Evolutionary conservation across 2,888 invertebrate genomes (phyloP).

Genomic region (Girardia tigrina): DNA sequence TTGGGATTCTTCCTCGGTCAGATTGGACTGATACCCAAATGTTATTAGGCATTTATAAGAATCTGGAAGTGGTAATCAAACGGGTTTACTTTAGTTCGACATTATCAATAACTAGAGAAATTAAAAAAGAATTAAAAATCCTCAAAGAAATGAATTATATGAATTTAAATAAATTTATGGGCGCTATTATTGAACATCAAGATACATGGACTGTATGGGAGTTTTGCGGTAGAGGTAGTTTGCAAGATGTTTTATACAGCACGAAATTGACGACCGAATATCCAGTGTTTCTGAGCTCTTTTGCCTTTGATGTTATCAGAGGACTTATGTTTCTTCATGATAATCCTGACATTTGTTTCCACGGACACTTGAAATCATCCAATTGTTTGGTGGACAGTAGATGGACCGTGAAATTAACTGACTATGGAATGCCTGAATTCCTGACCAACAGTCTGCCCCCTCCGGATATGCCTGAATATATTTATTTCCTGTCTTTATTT

Average conservation of each 20-base stretch:
- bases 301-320: constrained; percentile 31
- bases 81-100: background rate
- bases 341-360: constrained; percentile 61
- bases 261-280: background rate
- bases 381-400: constrained; percentile 86
- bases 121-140: constrained; percentile 33
- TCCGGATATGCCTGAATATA: constrained; percentile 2
- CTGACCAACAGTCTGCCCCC: background rate
- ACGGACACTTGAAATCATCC: constrained; percentile 72
- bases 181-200: constrained; percentile 73
- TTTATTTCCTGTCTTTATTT: constrained; percentile 21
- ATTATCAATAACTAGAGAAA: constrained; percentile 24
- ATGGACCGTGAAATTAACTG: constrained; percentile 84
- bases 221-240: constrained; percentile 83
- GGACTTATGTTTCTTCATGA: constrained; percentile 31
- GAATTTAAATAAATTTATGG: constrained; percentile 77
- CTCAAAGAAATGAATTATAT: constrained; percentile 62
- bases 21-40: background rate
- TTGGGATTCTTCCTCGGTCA: background rate
- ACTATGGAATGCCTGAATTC: constrained; percentile 60
- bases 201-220: constrained; percentile 73
- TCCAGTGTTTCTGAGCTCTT: constrained; percentile 31
- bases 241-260: constrained; percentile 51
- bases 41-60: constrained; percentile 24
- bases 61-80: constrained; percentile 28